phyloP scores from a whole-genome alignment of 37 sponge, comb jelly and placozoan genomes.

The Corticium candelabrum region DNA sequence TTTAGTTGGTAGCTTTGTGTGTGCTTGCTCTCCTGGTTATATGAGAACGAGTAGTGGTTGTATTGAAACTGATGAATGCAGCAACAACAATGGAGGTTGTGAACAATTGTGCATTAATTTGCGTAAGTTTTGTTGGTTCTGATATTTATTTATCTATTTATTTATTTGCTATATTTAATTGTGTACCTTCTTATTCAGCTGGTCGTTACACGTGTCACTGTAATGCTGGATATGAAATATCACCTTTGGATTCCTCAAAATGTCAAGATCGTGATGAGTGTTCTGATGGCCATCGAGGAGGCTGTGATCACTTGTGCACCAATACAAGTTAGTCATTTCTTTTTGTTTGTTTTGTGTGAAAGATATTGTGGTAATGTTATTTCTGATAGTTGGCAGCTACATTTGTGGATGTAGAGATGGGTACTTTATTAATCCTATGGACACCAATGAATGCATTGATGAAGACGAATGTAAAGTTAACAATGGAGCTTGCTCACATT shows the following conservation, averaged over 20 bases:
- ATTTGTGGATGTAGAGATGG: not conserved
- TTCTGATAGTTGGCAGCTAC: not conserved
- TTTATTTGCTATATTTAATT: not conserved
- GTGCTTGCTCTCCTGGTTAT: not conserved
- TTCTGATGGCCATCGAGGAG: not conserved
- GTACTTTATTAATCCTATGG: not conserved
- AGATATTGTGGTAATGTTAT: no score
- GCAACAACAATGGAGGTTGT: not conserved
- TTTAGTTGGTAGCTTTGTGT: not conserved
- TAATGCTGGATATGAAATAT: not conserved
- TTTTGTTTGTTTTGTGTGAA: no score
- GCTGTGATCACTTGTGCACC: not conserved
- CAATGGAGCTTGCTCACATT: not conserved
- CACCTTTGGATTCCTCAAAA: not conserved
- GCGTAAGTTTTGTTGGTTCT: not conserved
- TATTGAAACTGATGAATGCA: not conserved
- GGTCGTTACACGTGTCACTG: not conserved
- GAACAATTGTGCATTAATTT: not conserved
- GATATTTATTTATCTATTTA: no score
- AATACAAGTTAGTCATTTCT: no score
- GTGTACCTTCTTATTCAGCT: not conserved
- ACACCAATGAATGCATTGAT: not conserved
- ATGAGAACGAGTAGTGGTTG: not conserved
- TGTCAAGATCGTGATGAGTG: constrained; percentile 7
- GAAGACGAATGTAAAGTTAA: not conserved